Evolutionary conservation across 2,888 invertebrate genomes (phyloP).

Genomic region (Synergus japonicus): DNA sequence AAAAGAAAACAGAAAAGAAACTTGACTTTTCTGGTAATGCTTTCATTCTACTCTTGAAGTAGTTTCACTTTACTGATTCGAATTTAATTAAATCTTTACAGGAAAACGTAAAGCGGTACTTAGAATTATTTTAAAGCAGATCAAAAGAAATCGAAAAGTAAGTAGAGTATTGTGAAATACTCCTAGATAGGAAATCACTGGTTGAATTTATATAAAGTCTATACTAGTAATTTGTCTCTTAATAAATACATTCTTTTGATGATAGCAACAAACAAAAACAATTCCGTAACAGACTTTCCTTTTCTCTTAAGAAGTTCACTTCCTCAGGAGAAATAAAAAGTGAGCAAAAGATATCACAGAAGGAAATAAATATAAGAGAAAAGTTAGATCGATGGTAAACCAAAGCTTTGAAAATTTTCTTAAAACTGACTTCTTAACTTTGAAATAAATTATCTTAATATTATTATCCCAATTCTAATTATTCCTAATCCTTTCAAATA

Average conservation of each 20-base stretch:
- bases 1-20: conserved; percentile 24
- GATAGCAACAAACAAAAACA: conserved; percentile 8
- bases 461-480: too few species aligned
- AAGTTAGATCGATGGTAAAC: conserved; percentile 1
- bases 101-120: too few species aligned
- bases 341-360: not conserved
- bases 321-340: not conserved
- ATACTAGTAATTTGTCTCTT: conserved; percentile 4
- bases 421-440: not conserved
- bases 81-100: not conserved
- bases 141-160: not conserved
- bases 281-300: conserved; percentile 11
- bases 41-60: not conserved
- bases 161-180: not conserved
- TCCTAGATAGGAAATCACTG: not conserved
- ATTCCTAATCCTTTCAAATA: not conserved
- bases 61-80: not conserved
- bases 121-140: not conserved
- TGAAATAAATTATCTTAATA: not conserved
- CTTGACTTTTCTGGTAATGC: not conserved
- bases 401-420: not conserved
- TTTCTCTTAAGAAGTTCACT: not conserved
- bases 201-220: not conserved
- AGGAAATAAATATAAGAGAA: conserved; percentile 21
- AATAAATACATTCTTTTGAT: conserved; percentile 7